phyloP scores from a whole-genome alignment of 2,113 vertebrate genomes.

The Eptesicus fuscus region DNA sequence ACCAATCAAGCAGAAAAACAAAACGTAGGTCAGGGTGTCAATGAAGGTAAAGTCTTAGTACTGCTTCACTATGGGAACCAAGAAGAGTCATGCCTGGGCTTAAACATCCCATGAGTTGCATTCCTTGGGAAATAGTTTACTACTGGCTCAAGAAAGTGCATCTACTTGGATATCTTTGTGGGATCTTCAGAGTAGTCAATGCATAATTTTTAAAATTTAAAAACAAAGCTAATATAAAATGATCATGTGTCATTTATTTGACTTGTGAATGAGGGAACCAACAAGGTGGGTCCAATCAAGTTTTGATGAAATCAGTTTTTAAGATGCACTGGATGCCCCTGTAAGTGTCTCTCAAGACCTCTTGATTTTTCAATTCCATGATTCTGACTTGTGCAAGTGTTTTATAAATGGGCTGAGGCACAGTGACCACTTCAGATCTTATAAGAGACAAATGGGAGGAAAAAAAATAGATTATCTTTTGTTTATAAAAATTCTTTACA shows the following conservation, averaged over 20 bases:
- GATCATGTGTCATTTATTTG: background rate
- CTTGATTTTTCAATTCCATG: background rate
- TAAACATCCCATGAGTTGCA: background rate
- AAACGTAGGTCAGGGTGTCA: background rate
- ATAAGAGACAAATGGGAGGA: background rate
- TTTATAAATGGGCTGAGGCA: background rate
- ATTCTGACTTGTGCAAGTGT: background rate
- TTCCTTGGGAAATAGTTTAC: background rate
- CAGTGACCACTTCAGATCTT: background rate
- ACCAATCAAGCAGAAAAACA: background rate
- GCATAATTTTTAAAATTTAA: background rate
- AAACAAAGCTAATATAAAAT: background rate
- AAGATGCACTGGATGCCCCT: background rate
- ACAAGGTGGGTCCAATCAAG: background rate
- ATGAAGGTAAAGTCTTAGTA: background rate
- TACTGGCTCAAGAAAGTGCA: background rate
- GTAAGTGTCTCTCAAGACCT: background rate
- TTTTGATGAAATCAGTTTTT: background rate
- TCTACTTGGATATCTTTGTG: background rate
- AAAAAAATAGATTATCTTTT: background rate
- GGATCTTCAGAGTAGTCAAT: background rate
- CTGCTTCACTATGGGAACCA: background rate
- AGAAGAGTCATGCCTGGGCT: background rate
- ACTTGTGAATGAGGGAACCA: background rate
- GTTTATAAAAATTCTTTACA: background rate